Evolutionary conservation across 2,797 vertebrate genomes (phyloP), one percentile per base, ranked within the genome.

Genomic region (Megaceryle alcyon): DNA sequence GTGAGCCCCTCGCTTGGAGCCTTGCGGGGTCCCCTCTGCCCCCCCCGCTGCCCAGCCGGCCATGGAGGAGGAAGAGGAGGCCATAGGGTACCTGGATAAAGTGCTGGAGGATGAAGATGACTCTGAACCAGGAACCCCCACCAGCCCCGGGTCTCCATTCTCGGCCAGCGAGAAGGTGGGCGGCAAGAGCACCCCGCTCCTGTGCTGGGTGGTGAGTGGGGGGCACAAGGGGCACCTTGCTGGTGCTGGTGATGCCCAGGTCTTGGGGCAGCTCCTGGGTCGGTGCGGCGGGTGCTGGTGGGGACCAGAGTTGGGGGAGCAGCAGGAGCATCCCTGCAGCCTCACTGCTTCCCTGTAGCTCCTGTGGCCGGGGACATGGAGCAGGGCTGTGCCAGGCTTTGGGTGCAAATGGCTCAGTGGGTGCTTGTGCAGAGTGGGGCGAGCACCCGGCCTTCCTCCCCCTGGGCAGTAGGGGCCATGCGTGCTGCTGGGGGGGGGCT

Each of bases 41-140:
- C 97, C 93, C 96, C 71, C 96, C 73, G 90, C 95, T 72, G 66
- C 86, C 90, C 23, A 8, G 86, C 94, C 26, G 92, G 98, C 96
- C 98, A 99, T 99, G 99, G 98, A 99, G 97, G 99, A 99, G 95
- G 99, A 99, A 97, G 99, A 99, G 97, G 99, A 99, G 97, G 99
- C 98, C 95, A 98, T 99, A 94, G 97, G 99, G 96, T 98, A 98
- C 96, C 97, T 99, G 98, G 99, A 99, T 97, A 99, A 98, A 97
- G 98, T 99, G 96, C 98, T 99, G 96, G 98, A 99, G 96, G 98
- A 99, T 90, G 98, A 99, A 97, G 98, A 98, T 97, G 99, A 99
- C 95, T 98, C 97, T 54, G 99, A 99, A 93, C 98, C 98, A 63
- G 99, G 99, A 86, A 97, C 97, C 79, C 98, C 98, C 75, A 98